These are phyloP conservation scores for Geodia barretti DNA, from an alignment of 37 sponge, comb jelly and placozoan species.

Conservation along the genomic window DNA sequence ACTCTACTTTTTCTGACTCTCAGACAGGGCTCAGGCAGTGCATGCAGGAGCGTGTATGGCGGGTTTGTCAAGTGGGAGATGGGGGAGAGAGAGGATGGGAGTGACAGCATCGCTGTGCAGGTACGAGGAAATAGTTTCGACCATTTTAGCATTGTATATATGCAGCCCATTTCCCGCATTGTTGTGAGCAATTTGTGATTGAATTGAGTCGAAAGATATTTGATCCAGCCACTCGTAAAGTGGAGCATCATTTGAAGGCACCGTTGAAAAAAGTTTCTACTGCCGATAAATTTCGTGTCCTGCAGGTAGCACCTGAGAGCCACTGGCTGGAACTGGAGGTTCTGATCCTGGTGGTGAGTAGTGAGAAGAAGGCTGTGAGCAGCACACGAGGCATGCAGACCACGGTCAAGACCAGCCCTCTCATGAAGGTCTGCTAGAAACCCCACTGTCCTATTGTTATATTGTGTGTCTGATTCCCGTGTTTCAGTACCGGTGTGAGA, in stretches of 20 bases:
- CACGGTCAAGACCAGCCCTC: conserved; percentile 85
- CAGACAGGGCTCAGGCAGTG: conserved; percentile 98
- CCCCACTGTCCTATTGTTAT: conserved; percentile 6
- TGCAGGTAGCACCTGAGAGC: conserved; percentile 68
- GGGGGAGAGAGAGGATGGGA: conserved; percentile 77
- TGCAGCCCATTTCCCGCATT: background rate
- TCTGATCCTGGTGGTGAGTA: conserved; percentile 94
- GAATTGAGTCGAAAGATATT: no score
- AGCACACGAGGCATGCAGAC: conserved; percentile 93
- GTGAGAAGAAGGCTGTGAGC: conserved; percentile 80
- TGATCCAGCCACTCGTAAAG: no score
- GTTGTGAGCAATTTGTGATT: no score
- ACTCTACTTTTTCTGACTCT: background rate
- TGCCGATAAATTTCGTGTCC: background rate
- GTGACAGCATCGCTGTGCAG: conserved; percentile 89
- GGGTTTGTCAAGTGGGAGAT: conserved; percentile 96
- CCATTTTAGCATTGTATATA: background rate
- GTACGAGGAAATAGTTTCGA: conserved; percentile 35
- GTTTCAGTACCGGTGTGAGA: conserved; percentile 63
- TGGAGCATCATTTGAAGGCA: background rate
- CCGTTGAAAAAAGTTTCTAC: no score
- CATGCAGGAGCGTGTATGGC: conserved; percentile 95
- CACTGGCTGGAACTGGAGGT: conserved; percentile 98
- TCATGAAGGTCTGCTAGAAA: conserved; percentile 52
- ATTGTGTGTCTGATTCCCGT: conserved; percentile 7